These are phyloP conservation scores for Myotis myotis DNA, from an alignment of 2,797 vertebrate genomes.

Conservation along the genomic window DNA sequence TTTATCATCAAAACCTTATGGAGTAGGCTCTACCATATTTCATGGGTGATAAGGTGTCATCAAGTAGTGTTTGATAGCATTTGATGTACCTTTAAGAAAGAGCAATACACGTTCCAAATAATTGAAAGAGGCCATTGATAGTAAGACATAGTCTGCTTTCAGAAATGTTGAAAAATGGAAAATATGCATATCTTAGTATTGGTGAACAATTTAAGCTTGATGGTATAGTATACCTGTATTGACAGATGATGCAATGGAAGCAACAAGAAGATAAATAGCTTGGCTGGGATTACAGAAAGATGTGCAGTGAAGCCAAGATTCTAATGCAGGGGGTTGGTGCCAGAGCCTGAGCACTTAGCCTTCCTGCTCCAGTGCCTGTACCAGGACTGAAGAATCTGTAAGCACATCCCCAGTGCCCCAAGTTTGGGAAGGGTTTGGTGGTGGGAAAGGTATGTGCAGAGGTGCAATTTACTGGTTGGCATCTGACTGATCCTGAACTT, in stretches of 20 bases:
- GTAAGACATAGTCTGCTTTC: not conserved
- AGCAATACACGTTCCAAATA: not conserved
- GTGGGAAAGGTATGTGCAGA: not conserved
- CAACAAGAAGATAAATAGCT: not conserved
- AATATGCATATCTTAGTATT: not conserved
- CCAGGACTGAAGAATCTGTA: not conserved
- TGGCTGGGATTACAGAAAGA: not conserved
- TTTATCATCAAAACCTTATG: not conserved
- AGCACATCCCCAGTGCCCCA: not conserved
- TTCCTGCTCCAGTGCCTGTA: accelerated
- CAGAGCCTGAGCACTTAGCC: not conserved
- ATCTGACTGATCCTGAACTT: not conserved
- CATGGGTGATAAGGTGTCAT: not conserved
- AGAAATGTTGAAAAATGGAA: not conserved
- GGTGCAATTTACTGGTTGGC: not conserved
- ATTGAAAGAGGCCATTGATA: not conserved
- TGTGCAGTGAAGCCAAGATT: not conserved
- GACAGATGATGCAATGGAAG: not conserved
- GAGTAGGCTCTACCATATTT: not conserved
- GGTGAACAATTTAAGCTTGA: not conserved
- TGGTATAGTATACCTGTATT: not conserved
- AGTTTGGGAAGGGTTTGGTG: not conserved
- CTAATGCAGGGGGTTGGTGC: not conserved
- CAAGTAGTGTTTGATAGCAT: not conserved
- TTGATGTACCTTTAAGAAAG: not conserved